Conservation (phyloP, 1,140 invertebrate genomes). For the Probaryconus sp. region DNA sequence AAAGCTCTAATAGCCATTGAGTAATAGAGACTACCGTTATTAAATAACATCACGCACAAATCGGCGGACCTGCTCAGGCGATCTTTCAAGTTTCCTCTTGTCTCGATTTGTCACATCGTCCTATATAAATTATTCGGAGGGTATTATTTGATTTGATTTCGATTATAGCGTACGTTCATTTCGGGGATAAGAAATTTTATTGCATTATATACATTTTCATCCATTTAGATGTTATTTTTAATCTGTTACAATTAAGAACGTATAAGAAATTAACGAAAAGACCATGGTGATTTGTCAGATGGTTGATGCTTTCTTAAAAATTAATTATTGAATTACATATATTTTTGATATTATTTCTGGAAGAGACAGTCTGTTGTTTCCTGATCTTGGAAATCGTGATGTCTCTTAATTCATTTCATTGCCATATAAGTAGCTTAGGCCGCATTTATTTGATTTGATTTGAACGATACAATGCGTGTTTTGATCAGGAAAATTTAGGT, state of each 20-base stretch:
- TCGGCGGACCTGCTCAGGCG: neutral
- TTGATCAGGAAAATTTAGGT: conserved; percentile 42
- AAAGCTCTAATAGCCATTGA: conserved; percentile 69
- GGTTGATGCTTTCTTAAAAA: too few species aligned
- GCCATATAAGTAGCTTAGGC: conserved; percentile 43
- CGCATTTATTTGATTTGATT: conserved; percentile 52
- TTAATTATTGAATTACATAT: too few species aligned
- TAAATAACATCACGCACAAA: conserved; percentile 64
- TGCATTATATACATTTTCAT: too few species aligned
- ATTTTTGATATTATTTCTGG: too few species aligned
- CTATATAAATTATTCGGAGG: neutral
- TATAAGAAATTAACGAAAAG: too few species aligned
- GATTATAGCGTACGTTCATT: conserved; percentile 12
- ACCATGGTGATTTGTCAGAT: too few species aligned
- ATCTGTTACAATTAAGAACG: too few species aligned
- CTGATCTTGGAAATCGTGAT: conserved; percentile 35
- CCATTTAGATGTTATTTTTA: too few species aligned
- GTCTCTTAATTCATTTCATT: conserved; percentile 43
- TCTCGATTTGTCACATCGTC: neutral
- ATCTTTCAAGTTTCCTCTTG: conserved; percentile 14
- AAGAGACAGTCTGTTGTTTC: conserved; percentile 37
- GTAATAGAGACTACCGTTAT: conserved; percentile 74
- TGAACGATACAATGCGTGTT: conserved; percentile 35
- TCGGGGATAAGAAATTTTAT: too few species aligned
- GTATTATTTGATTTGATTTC: conserved; percentile 32